phyloP scores from a whole-genome alignment of 2,113 vertebrate genomes.

The Hystrix brachyura region DNA sequence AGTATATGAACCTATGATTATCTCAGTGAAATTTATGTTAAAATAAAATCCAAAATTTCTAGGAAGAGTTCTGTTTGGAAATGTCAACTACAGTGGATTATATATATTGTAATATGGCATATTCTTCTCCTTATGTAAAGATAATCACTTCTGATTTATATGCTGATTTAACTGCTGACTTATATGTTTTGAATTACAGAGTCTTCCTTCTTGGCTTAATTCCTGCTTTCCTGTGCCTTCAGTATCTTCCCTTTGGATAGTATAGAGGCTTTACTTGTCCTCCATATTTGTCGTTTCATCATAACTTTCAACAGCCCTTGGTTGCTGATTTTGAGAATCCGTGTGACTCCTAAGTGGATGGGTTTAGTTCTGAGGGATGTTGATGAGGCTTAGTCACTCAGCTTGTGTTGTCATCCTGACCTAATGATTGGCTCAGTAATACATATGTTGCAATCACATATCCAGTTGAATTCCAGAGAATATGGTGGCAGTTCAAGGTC shows the following conservation, averaged over 20 bases:
- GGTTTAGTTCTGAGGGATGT: not conserved
- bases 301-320: not conserved
- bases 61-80: constrained; percentile 8
- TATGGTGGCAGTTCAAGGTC: not conserved
- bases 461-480: not conserved
- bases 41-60: constrained; percentile 29
- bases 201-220: not conserved
- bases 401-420: not conserved
- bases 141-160: not conserved
- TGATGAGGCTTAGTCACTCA: not conserved
- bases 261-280: not conserved
- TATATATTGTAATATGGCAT: not conserved
- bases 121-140: not conserved
- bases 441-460: not conserved
- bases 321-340: constrained; percentile 40
- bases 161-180: not conserved
- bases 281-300: not conserved
- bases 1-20: not conserved
- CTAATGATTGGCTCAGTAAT: not conserved
- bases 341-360: not conserved
- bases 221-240: not conserved
- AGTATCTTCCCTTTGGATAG: not conserved
- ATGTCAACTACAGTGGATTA: not conserved
- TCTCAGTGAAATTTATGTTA: not conserved
- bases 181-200: not conserved